Evolutionary conservation across 1,140 invertebrate species (phyloP).

Genomic region (Octopus sinensis): DNA sequence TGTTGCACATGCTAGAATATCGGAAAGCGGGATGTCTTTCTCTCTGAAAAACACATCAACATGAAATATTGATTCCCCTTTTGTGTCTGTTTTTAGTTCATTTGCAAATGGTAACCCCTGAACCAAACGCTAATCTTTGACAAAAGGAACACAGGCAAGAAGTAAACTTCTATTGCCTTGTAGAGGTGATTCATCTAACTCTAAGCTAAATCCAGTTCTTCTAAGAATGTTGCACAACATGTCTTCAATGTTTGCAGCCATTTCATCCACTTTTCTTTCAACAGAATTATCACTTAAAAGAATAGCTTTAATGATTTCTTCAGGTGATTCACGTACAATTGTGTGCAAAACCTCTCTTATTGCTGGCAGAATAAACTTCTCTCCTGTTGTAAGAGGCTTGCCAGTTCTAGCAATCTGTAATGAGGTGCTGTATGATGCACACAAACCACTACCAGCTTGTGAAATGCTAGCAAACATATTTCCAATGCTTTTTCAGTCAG

Average conservation of each 20-base stretch:
- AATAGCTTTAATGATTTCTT: not conserved
- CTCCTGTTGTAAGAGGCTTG: not conserved
- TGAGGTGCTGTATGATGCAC: constrained; percentile 1
- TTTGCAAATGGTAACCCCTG: not conserved
- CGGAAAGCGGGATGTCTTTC: not conserved
- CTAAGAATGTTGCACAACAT: not conserved
- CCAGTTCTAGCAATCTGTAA: not conserved
- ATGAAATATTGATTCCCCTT: not conserved
- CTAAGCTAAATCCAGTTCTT: not conserved
- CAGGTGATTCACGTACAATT: not conserved
- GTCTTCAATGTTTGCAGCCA: constrained; percentile 4
- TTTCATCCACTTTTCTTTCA: not conserved
- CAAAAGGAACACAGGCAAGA: constrained; percentile 4
- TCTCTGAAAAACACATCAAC: not conserved
- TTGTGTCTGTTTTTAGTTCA: not conserved
- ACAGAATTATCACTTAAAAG: constrained; percentile 1
- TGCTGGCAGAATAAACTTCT: not conserved
- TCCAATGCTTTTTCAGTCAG: not conserved
- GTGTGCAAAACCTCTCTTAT: not conserved
- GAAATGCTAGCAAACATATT: constrained; percentile 4
- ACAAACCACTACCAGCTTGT: not conserved
- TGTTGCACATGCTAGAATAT: not conserved
- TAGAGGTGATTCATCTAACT: not conserved
- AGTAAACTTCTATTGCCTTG: not conserved
- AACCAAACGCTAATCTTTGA: not conserved